Base-by-base conservation (phyloP, 2,113 vertebrate genomes). In the Megaceryle maxima region DNA sequence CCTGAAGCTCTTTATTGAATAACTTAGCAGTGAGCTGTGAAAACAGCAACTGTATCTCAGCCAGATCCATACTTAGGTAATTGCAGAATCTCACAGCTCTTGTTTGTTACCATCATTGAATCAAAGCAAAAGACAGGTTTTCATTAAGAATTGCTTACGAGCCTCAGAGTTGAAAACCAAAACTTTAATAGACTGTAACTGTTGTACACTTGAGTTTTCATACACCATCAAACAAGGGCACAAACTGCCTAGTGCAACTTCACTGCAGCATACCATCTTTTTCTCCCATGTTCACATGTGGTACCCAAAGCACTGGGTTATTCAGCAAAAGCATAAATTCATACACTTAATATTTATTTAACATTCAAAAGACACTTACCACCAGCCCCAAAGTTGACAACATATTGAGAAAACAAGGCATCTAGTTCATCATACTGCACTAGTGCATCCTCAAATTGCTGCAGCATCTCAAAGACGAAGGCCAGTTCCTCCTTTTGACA, bases 381-480 rank as follows among this genome's bases (percentile, higher is more conserved):
- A 86, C 99, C 99, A 31, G 99, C 99, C 67, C 99, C 99, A 24
- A 99, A 99, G 98, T 99, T 99, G 89, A 99, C 99, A 44, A 99
- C 99, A 0, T 99, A 99, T 68, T 99, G 99, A 8, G 99, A 99
- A 96, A 99, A 99, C 83, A 99, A 99, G 91, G 99, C 99, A 24
- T 99, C 99, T 48, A 99, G 97, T 77, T 99, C 99, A n/a, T 99
- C 99, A 4, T 99, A 99, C 95, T 99, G 99, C 78, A 99, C 99
- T 91, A 99, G 96, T 0, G 99, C 99, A 5, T 99, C 99, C 83
- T 99, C 99, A 94, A 99, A 99, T 97, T 99, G 99, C 98, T 99
- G 99, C 93, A 99, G 97, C 99, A 99, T 99, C 98, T 99, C 99
- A 92, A 99, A 99, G 44, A 99, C 99, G 60, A 99, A 99, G 78